These are phyloP conservation scores for Drosophila merina DNA, from an alignment of 2,888 invertebrate genomes.

Conservation along the genomic window DNA sequence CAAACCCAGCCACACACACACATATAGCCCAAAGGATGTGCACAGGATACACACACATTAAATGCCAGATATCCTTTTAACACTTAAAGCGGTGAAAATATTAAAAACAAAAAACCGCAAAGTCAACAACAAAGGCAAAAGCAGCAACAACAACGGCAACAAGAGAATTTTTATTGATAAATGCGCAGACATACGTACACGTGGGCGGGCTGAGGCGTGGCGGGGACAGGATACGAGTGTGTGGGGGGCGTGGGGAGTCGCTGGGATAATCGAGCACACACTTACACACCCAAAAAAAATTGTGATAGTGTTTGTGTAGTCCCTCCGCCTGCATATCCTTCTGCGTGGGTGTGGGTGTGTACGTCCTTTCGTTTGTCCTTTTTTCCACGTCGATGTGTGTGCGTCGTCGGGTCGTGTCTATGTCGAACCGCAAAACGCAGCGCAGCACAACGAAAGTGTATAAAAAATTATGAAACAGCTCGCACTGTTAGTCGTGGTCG, in stretches of 20 bases:
- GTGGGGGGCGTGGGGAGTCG: constrained; percentile 18
- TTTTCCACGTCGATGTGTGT: constrained; percentile 16
- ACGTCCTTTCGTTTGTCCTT: constrained; percentile 7
- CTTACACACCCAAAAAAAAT: constrained; percentile 11
- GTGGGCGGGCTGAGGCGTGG: background rate
- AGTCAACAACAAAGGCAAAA: constrained; percentile 67
- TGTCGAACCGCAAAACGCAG: constrained; percentile 63
- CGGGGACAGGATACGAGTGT: constrained; percentile 17
- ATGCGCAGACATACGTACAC: constrained; percentile 67
- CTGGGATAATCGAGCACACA: constrained; percentile 28
- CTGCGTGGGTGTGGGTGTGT: background rate
- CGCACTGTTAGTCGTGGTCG: constrained; percentile 59
- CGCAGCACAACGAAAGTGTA: constrained; percentile 74
- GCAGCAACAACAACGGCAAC: constrained; percentile 63
- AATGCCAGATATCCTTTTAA: constrained; percentile 80
- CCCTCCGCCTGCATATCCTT: constrained; percentile 10
- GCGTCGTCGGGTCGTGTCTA: constrained; percentile 65
- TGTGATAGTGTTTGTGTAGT: constrained; percentile 5
- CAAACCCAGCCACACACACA: constrained; percentile 25
- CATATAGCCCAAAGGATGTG: constrained; percentile 14
- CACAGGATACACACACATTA: constrained; percentile 55
- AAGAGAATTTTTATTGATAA: constrained; percentile 81
- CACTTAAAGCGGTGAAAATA: constrained; percentile 79
- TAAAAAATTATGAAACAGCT: constrained; percentile 80
- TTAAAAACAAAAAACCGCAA: constrained; percentile 79